Conservation (phyloP, 2,888 invertebrate species). For the Hyppa rectilinea region DNA sequence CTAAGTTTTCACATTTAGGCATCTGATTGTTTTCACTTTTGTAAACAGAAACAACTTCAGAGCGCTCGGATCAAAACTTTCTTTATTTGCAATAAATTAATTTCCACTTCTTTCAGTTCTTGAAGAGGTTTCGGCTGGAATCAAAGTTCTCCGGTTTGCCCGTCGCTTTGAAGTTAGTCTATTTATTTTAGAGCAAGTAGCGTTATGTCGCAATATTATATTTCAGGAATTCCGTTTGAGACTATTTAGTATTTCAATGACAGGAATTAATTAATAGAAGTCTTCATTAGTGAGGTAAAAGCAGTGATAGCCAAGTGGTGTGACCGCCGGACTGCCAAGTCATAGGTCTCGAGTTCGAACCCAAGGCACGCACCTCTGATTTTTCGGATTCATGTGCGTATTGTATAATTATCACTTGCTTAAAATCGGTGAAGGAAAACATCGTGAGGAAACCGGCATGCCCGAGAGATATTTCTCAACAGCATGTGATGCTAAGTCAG, state of each 20-base stretch:
- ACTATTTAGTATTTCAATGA: conserved; percentile 20
- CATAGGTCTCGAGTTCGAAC: too few species aligned
- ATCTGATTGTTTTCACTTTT: conserved; percentile 67
- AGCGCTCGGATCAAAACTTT: conserved; percentile 68
- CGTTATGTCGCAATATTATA: conserved; percentile 32
- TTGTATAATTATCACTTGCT: too few species aligned
- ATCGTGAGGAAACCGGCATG: too few species aligned
- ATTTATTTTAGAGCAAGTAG: conserved; percentile 54
- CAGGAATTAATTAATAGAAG: background rate
- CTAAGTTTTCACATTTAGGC: conserved; percentile 56
- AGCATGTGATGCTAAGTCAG: too few species aligned
- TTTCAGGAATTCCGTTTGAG: conserved; percentile 1
- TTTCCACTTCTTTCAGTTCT: conserved; percentile 67
- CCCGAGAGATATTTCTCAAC: too few species aligned
- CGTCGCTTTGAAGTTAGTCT: conserved; percentile 45
- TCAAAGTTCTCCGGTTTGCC: conserved; percentile 55
- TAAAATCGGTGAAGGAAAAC: too few species aligned
- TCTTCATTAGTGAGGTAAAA: background rate
- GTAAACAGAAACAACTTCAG: conserved; percentile 67
- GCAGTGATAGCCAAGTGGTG: too few species aligned
- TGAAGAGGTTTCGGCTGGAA: conserved; percentile 56
- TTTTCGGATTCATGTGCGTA: too few species aligned
- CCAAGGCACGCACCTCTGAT: too few species aligned
- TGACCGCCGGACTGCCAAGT: too few species aligned
- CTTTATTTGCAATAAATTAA: conserved; percentile 70